These are phyloP conservation scores for Cassiopea andromeda DNA, from an alignment of 30 jellyfish, hydroid and myxozoan genomes.

Conservation along the genomic window DNA sequence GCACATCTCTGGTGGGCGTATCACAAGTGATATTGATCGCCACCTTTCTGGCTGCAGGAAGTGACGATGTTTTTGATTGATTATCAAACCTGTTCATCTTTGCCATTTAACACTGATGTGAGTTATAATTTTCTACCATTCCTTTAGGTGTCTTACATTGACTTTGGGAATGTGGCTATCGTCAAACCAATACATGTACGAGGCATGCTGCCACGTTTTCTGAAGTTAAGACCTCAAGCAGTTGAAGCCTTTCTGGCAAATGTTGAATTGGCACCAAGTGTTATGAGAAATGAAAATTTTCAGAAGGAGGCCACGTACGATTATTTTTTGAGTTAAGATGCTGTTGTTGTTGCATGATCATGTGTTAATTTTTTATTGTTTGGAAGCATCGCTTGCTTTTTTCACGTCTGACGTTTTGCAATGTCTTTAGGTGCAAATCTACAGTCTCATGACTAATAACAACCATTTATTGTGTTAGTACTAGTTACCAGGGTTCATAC, in stretches of 20 bases:
- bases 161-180: slow-evolving; percentile 83
- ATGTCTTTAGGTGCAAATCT: not conserved
- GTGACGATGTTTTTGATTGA: too few relatives aligned
- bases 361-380: too few relatives aligned
- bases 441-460: not conserved
- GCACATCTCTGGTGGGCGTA: too few relatives aligned
- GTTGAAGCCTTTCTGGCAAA: slow-evolving; percentile 79
- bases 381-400: not conserved
- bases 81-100: not conserved
- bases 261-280: slow-evolving; percentile 30
- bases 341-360: not conserved
- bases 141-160: slow-evolving; percentile 73
- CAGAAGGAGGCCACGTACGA: slow-evolving; percentile 1
- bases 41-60: too few relatives aligned
- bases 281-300: not conserved
- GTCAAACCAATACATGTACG: slow-evolving; percentile 68
- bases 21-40: too few relatives aligned
- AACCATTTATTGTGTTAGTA: not conserved
- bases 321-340: not conserved
- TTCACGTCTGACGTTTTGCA: not conserved
- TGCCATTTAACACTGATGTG: not conserved
- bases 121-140: not conserved
- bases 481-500: too few relatives aligned
- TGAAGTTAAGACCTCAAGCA: slow-evolving; percentile 76
- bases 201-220: slow-evolving; percentile 62